These are phyloP conservation scores for Pantala flavescens DNA, from an alignment of 1,140 invertebrate genomes.

Conservation along the genomic window DNA sequence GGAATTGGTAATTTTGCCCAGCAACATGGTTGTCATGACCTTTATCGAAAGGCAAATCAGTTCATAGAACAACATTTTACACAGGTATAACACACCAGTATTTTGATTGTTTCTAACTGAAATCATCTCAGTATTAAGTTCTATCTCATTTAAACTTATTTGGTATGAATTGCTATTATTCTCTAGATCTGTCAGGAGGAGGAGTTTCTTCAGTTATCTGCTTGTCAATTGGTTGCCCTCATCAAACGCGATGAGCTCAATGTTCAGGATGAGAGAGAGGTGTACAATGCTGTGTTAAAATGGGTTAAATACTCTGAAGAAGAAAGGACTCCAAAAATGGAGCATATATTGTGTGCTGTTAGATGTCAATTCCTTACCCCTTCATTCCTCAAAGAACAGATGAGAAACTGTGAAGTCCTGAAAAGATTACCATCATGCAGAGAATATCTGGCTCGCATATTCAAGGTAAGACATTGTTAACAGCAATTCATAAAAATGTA, in stretches of 20 bases:
- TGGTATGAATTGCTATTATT: not conserved
- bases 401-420: slow-evolving; percentile 81
- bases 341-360: slow-evolving; percentile 74
- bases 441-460: slow-evolving; percentile 81
- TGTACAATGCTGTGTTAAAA: slow-evolving; percentile 81
- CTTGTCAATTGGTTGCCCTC: slow-evolving; percentile 63
- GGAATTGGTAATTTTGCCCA: slow-evolving; percentile 87
- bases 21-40: slow-evolving; percentile 73
- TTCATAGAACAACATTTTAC: slow-evolving; percentile 85
- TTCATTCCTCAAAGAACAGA: slow-evolving; percentile 76
- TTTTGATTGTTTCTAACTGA: not conserved
- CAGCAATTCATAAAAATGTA: no score
- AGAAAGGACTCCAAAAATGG: slow-evolving; percentile 68
- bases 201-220: slow-evolving; percentile 74
- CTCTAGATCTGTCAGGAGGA: slow-evolving; percentile 72
- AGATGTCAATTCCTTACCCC: slow-evolving; percentile 87
- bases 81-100: slow-evolving; percentile 43
- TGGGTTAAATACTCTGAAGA: slow-evolving; percentile 82
- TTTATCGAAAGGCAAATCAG: slow-evolving; percentile 74
- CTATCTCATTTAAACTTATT: no score
- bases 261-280: slow-evolving; percentile 80
- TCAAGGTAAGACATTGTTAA: slow-evolving; percentile 55
- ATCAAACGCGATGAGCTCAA: slow-evolving; percentile 82
- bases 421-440: slow-evolving; percentile 77
- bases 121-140: no score